A percentile compares a stretch with the other conserved stretches of the same genome.
Evolutionary conservation across 2,888 invertebrate species (phyloP).

Genomic region (Parthenolecanium corni): DNA sequence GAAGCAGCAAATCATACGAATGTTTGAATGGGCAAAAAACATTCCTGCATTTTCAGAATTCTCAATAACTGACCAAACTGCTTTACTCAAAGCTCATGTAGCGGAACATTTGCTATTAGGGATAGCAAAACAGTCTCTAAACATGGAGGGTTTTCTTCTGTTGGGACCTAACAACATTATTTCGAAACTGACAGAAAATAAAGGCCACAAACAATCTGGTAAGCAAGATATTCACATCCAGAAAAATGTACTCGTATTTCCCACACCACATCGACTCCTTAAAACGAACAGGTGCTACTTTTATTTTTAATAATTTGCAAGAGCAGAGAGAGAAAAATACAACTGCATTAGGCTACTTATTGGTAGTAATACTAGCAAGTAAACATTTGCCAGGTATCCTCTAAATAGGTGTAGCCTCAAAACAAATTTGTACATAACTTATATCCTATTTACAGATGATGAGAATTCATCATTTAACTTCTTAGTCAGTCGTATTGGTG

Average conservation of each 20-base stretch:
- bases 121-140: slow-evolving; percentile 83
- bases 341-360: no score
- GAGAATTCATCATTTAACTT: no score
- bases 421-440: no score
- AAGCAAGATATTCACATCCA: slow-evolving; percentile 45
- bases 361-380: no score
- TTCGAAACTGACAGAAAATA: not conserved
- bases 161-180: slow-evolving; percentile 57
- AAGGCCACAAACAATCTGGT: not conserved
- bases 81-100: slow-evolving; percentile 86
- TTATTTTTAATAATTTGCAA: no score
- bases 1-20: slow-evolving; percentile 87
- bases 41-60: slow-evolving; percentile 94
- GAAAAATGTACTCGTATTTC: no score
- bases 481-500: slow-evolving; percentile 85
- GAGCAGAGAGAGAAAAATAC: no score
- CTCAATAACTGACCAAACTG: slow-evolving; percentile 90
- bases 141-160: slow-evolving; percentile 78
- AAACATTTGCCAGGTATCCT: no score
- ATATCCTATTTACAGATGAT: no score
- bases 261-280: no score
- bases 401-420: no score
- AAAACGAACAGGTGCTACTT: no score
- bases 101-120: slow-evolving; percentile 92
- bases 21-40: slow-evolving; percentile 98